Percentiles rank a stretch among this genome's conserved stretches.
Evolutionary conservation across 2,797 vertebrate genomes (phyloP).

Genomic region (Esox masquinongy): DNA sequence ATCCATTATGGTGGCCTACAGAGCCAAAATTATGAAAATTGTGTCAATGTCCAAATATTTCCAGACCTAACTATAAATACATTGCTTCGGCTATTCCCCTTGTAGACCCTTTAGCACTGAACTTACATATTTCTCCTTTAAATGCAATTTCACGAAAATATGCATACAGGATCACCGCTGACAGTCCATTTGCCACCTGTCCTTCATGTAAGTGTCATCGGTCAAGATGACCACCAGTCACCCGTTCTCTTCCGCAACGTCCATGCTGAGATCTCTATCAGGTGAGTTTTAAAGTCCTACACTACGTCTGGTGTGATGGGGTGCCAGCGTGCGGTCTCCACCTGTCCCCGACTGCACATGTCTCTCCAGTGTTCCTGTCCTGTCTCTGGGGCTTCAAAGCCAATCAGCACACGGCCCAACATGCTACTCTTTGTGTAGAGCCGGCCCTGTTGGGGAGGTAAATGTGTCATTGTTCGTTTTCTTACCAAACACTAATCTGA

Average conservation of each 20-base stretch:
- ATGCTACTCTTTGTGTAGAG: constrained; percentile 73
- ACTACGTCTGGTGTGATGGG: constrained; percentile 56
- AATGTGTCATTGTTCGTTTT: not conserved
- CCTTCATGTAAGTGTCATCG: not conserved
- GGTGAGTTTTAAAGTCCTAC: constrained; percentile 27
- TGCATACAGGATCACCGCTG: not conserved
- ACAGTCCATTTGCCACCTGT: not conserved
- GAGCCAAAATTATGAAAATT: no score
- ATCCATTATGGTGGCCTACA: no score
- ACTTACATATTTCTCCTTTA: no score
- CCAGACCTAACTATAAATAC: no score
- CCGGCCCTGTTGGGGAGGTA: constrained; percentile 63
- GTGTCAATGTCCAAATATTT: no score
- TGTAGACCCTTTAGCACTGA: no score
- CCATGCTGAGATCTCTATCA: not conserved
- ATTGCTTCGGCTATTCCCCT: no score
- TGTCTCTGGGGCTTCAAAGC: constrained; percentile 47
- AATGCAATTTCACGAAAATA: no score
- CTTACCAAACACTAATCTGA: not conserved
- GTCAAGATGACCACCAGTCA: not conserved
- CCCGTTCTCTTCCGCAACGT: not conserved
- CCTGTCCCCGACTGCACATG: constrained; percentile 73
- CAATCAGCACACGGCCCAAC: constrained; percentile 75
- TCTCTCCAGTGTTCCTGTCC: constrained; percentile 80
- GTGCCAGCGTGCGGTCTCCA: constrained; percentile 79